Evolutionary conservation across 2,797 vertebrate species (phyloP).

Genomic region (Myripristis murdjan): DNA sequence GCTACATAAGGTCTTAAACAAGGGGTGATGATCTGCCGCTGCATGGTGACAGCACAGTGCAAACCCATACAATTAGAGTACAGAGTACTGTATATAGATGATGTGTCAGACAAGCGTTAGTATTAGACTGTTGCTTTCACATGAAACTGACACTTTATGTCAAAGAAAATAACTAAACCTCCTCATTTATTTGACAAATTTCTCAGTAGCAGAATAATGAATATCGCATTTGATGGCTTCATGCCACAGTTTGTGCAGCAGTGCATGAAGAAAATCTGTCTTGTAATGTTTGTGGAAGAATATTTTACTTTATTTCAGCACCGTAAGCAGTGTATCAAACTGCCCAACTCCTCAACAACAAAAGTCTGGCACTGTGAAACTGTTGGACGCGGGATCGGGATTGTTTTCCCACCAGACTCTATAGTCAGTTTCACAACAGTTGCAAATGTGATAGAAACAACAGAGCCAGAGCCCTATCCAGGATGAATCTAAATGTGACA

Average conservation of each 20-base stretch:
- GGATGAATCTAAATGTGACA: conserved; percentile 54
- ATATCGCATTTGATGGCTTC: conserved; percentile 39
- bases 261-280: background rate
- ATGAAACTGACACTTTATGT: conserved; percentile 5
- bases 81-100: background rate
- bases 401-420: conserved; percentile 50
- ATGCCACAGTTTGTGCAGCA: conserved; percentile 12
- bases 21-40: background rate
- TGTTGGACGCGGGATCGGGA: conserved; percentile 45
- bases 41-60: conserved; percentile 9
- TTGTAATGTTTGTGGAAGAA: background rate
- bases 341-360: conserved; percentile 18
- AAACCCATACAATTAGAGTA: conserved; percentile 19
- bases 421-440: conserved; percentile 66
- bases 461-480: conserved; percentile 54
- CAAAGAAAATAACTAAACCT: background rate
- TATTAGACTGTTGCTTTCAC: conserved; percentile 3
- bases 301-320: background rate
- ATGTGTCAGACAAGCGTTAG: conserved; percentile 1
- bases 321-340: conserved; percentile 35
- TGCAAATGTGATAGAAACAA: conserved; percentile 56
- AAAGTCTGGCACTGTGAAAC: conserved; percentile 45
- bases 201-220: conserved; percentile 23
- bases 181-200: conserved; percentile 5
- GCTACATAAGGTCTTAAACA: background rate